Percentiles rank a stretch among this genome's conserved stretches.
Evolutionary conservation across 2,113 vertebrate genomes (phyloP).

Genomic region (Sardina pilchardus): DNA sequence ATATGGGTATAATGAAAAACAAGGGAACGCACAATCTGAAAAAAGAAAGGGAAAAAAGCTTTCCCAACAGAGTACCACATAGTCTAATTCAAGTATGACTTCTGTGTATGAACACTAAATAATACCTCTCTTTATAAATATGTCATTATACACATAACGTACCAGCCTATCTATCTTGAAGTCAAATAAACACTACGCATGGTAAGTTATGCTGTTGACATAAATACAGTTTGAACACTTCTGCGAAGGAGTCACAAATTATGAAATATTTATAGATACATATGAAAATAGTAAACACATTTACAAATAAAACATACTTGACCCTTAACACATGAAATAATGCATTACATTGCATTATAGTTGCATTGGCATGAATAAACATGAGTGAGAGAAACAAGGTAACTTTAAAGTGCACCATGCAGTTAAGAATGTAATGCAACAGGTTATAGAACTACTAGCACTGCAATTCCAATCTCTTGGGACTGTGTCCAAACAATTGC

Average conservation of each 20-base stretch:
- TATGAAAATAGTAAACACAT: conserved; percentile 2
- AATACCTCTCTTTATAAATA: conserved; percentile 57
- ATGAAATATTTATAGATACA: not conserved
- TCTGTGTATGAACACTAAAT: conserved; percentile 57
- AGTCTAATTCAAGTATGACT: conserved; percentile 4
- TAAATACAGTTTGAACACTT: conserved; percentile 1
- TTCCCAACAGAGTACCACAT: not conserved
- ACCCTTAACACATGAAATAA: conserved; percentile 7
- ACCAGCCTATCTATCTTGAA: conserved; percentile 54
- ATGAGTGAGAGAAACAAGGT: conserved; percentile 56
- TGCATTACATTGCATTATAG: conserved; percentile 24
- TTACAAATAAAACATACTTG: not conserved
- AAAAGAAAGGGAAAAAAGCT: not conserved
- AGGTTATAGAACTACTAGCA: conserved; percentile 55
- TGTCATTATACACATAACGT: conserved; percentile 51
- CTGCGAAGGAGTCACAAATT: not conserved
- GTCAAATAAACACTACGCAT: conserved; percentile 22
- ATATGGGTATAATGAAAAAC: not conserved
- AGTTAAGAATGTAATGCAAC: conserved; percentile 63
- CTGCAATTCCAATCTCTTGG: not conserved
- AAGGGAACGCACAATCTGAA: not conserved
- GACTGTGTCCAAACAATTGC: not conserved
- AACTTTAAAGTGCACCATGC: conserved; percentile 78
- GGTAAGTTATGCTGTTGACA: conserved; percentile 14
- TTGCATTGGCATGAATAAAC: conserved; percentile 61